Base-by-base conservation (phyloP, 2,797 vertebrate genomes). In the Betta splendens region DNA sequence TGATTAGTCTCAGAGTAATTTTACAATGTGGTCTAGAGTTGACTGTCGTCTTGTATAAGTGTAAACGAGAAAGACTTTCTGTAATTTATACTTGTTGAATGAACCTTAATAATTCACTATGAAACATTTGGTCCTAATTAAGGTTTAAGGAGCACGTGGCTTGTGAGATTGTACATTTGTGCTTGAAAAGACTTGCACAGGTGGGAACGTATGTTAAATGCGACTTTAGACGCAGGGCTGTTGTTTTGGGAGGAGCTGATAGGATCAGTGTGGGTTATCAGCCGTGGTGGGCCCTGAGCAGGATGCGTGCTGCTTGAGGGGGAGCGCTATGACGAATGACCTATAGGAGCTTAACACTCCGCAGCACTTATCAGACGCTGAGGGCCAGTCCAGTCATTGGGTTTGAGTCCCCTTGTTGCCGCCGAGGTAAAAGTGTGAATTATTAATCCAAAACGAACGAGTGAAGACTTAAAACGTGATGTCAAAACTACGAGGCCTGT, bases 231-330 rank as follows among this genome's bases (percentile, higher is more conserved):
- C 72, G 73, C 47, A 52, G 65, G 0, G 73, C 81, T 89, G 60
- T 80, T 81, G 77, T 70, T 74, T 58, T 71, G 68, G 43, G 31
- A 32, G 65, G 66, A 28, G 54, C 55, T 80, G 84, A 85, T 83
- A 81, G 68, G 47, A 85, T 87, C 84, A 82, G 45, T 16, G 53
- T 55, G 64, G 59, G 78, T 85, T 76, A 85, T 88, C 84, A 77
- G 75, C 45, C 38, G 7, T 17, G 51, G 49, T 47, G 79, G 82
- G 71, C 29, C 39, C 79, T 18, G 68, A 77, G 73, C 79, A 85
- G 76, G 75, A 81, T 78, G 66, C 58, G 58, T 53, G 61, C 54
- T 65, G 73, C 64, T 79, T 35, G 16, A 61, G 70, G 70, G 68
- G 75, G 71, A 71, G 77, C 33, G 54, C 56, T 49, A 42, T 70